Conservation (phyloP, 1,140 invertebrate genomes). For the Dendroctonus ponderosae region DNA sequence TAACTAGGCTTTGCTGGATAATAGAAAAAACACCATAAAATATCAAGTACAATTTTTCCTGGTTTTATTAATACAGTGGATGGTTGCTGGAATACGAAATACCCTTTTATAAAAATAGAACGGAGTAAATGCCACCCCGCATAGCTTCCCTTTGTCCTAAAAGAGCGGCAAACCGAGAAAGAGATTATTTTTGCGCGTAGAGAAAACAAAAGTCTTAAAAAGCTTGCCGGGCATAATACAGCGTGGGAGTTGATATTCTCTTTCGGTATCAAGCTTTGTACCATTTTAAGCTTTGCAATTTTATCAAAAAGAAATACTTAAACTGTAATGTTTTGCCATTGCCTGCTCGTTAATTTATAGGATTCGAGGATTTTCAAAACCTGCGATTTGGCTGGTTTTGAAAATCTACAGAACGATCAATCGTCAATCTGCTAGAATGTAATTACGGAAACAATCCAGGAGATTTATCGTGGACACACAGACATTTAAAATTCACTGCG, state of each 20-base stretch:
- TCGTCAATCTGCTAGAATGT: too few species aligned
- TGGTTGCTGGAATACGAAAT: background rate
- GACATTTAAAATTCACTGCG: too few species aligned
- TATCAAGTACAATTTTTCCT: background rate
- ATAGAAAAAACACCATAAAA: background rate
- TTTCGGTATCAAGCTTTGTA: background rate
- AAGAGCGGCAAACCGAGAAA: background rate
- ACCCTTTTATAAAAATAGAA: background rate
- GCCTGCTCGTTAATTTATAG: too few species aligned
- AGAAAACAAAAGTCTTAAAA: slow-evolving; percentile 1
- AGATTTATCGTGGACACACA: too few species aligned
- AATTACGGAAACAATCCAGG: too few species aligned
- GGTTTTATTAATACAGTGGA: background rate
- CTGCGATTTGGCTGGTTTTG: too few species aligned
- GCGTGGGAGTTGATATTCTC: background rate
- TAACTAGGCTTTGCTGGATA: too few species aligned
- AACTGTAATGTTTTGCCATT: too few species aligned
- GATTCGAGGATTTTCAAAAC: too few species aligned
- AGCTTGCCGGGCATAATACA: background rate
- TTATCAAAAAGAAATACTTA: too few species aligned
- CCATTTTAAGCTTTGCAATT: too few species aligned
- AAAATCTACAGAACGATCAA: too few species aligned
- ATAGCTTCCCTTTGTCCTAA: background rate
- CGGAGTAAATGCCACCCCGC: background rate
- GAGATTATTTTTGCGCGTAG: background rate